Conservation (phyloP, 2,113 vertebrate genomes). For the Menura novaehollandiae region DNA sequence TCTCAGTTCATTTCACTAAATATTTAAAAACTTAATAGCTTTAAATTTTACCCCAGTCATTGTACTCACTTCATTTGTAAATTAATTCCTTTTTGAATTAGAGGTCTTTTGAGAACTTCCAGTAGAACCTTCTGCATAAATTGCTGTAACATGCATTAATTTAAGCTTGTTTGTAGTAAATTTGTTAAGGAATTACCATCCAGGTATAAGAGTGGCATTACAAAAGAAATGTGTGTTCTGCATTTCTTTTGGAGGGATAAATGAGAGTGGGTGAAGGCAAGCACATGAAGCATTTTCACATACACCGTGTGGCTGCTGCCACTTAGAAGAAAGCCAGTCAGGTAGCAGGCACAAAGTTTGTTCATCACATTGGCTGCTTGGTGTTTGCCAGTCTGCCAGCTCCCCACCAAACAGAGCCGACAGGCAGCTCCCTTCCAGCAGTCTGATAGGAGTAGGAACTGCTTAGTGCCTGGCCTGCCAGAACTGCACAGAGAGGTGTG, state of each 20-base stretch:
- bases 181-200: background rate
- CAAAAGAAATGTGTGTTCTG: background rate
- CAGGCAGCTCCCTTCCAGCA: background rate
- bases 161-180: background rate
- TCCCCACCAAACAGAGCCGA: background rate
- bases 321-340: background rate
- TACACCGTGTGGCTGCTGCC: accelerated
- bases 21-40: background rate
- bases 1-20: background rate
- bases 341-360: background rate
- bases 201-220: background rate
- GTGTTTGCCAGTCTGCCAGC: background rate
- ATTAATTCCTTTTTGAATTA: background rate
- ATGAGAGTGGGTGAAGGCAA: background rate
- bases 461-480: background rate
- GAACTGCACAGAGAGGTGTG: no score
- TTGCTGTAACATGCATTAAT: background rate
- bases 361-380: background rate
- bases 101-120: background rate
- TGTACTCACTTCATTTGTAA: background rate
- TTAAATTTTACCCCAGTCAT: background rate
- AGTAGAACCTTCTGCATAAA: background rate
- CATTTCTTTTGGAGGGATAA: background rate
- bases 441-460: background rate
- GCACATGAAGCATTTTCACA: background rate